Percentiles rank a stretch among this genome's conserved stretches.
Evolutionary conservation across 2,888 invertebrate species (phyloP).

Genomic region (Ferdinandea cuprea): DNA sequence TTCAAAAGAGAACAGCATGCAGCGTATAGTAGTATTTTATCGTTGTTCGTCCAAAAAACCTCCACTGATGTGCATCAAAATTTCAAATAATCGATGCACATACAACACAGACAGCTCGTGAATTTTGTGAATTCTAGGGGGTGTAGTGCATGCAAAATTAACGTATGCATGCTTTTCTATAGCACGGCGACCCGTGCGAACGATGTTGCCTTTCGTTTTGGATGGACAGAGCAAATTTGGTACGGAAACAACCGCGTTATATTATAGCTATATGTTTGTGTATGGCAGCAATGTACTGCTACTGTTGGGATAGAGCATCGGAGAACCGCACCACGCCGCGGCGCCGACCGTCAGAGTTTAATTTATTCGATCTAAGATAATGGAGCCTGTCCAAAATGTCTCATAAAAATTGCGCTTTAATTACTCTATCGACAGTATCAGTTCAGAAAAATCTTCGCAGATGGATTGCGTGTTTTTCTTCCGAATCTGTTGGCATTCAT

Average conservation of each 20-base stretch:
- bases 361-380: slow-evolving; percentile 83
- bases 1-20: slow-evolving; percentile 6
- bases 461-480: slow-evolving; percentile 79
- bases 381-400: slow-evolving; percentile 81
- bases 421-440: slow-evolving; percentile 83
- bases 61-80: slow-evolving; percentile 66
- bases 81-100: slow-evolving; percentile 72
- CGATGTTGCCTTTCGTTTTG: slow-evolving; percentile 21
- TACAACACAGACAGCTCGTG: slow-evolving; percentile 42
- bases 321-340: slow-evolving; percentile 4
- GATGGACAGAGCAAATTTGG: slow-evolving; percentile 11
- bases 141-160: slow-evolving; percentile 47
- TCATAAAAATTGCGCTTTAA: slow-evolving; percentile 83
- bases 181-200: slow-evolving; percentile 12
- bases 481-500: slow-evolving; percentile 5
- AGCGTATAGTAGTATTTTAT: slow-evolving; percentile 7
- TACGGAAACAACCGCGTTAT: neutral
- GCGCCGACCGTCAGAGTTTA: slow-evolving; percentile 76
- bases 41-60: neutral
- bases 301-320: slow-evolving; percentile 19
- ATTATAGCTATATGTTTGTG: slow-evolving; percentile 16
- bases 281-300: slow-evolving; percentile 28
- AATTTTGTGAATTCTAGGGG: slow-evolving; percentile 13
- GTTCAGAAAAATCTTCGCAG: slow-evolving; percentile 81
- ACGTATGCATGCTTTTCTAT: slow-evolving; percentile 38